Conservation (phyloP, 2,888 invertebrate species). For the Drosophila ustulata region DNA sequence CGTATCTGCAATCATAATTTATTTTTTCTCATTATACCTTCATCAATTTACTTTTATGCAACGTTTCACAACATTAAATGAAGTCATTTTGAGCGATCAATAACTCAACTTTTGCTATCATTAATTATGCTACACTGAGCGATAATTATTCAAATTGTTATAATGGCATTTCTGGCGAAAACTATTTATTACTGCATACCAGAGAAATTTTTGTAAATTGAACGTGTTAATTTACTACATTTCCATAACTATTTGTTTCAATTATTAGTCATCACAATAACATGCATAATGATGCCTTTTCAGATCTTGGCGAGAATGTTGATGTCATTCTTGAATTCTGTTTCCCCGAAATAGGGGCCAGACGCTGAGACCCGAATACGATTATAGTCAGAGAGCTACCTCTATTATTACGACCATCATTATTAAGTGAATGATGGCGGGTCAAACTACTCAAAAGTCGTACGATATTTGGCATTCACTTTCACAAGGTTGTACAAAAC, state of each 20-base stretch:
- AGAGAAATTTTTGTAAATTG: not conserved
- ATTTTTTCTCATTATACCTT: too few species aligned
- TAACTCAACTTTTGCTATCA: not conserved
- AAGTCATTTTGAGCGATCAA: not conserved
- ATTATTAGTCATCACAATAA: not conserved
- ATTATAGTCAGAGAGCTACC: not conserved
- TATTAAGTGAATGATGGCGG: not conserved
- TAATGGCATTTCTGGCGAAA: not conserved
- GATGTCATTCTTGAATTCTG: not conserved
- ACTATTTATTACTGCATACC: not conserved
- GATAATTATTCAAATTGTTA: not conserved
- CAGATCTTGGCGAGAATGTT: not conserved
- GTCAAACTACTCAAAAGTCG: not conserved
- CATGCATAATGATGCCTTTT: not conserved
- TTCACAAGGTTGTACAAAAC: conserved; percentile 11
- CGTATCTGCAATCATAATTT: too few species aligned
- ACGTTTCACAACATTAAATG: not conserved
- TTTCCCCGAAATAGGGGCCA: not conserved
- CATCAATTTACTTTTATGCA: not conserved
- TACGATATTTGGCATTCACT: conserved; percentile 17
- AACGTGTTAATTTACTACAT: not conserved
- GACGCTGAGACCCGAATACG: conserved; percentile 1
- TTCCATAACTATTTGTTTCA: not conserved
- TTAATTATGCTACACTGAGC: not conserved
- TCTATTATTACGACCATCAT: not conserved